Evolutionary conservation across 1,140 invertebrate genomes (phyloP).

Genomic region (Zelostemma sp.): DNA sequence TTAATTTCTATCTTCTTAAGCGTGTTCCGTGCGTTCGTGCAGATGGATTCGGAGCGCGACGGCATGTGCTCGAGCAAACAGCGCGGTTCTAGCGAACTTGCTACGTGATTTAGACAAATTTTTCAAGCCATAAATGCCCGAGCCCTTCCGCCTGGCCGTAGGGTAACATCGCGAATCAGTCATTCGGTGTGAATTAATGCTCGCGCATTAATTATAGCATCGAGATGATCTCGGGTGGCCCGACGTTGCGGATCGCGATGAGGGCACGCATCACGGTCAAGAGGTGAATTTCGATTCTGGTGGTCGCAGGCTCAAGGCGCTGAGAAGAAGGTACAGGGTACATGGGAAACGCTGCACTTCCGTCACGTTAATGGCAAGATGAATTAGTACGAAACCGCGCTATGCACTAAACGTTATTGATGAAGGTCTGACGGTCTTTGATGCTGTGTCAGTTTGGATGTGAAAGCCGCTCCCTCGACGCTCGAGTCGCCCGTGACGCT

Average conservation of each 20-base stretch:
- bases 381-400: neutral
- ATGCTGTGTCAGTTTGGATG: neutral
- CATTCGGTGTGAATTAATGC: conserved; percentile 63
- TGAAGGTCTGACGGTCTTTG: neutral
- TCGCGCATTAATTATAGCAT: conserved; percentile 58
- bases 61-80: conserved; percentile 15
- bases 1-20: conserved; percentile 56
- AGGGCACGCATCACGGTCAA: conserved; percentile 16
- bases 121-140: conserved; percentile 35
- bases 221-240: conserved; percentile 17
- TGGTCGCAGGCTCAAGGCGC: neutral
- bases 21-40: no score
- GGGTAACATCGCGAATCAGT: conserved; percentile 52
- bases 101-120: conserved; percentile 63
- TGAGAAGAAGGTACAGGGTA: neutral
- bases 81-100: conserved; percentile 15
- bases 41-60: conserved; percentile 5
- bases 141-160: conserved; percentile 50
- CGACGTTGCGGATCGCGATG: conserved; percentile 32
- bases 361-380: conserved; percentile 8
- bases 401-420: conserved; percentile 3
- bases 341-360: conserved; percentile 1
- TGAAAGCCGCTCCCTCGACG: neutral
- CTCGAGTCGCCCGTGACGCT: no score
- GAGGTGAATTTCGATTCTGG: conserved; percentile 9